Conservation (phyloP, 2,888 invertebrate species). For the Clusia tigrina region DNA sequence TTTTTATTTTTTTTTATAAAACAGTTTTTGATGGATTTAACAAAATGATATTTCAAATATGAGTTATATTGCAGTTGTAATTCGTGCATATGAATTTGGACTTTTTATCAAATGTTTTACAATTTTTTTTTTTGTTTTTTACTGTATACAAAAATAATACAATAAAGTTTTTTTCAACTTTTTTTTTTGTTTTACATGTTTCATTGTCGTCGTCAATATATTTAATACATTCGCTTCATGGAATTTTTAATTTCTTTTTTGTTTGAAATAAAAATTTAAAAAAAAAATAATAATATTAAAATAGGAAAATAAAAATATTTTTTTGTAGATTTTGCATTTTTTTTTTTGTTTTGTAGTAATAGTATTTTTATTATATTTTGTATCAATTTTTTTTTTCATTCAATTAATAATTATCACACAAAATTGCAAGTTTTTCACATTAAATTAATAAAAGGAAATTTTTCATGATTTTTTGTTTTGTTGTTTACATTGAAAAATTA, state of each 20-base stretch:
- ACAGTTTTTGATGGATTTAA: slow-evolving; percentile 24
- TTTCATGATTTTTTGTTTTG: not conserved
- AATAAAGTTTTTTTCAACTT: slow-evolving; percentile 17
- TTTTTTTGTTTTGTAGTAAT: slow-evolving; percentile 26
- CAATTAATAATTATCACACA: slow-evolving; percentile 59
- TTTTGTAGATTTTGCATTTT: slow-evolving; percentile 6
- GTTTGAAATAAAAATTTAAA: slow-evolving; percentile 4
- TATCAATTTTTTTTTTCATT: slow-evolving; percentile 30
- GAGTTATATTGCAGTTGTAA: slow-evolving; percentile 38
- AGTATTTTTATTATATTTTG: slow-evolving; percentile 24
- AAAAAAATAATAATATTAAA: not conserved
- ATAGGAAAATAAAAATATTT: not conserved
- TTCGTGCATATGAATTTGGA: slow-evolving; percentile 8
- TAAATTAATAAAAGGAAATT: slow-evolving; percentile 42
- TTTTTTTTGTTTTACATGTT: slow-evolving; percentile 33
- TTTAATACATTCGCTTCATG: slow-evolving; percentile 11
- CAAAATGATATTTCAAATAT: slow-evolving; percentile 33
- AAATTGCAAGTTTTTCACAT: slow-evolving; percentile 60
- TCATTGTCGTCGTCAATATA: slow-evolving; percentile 16
- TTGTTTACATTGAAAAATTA: slow-evolving; percentile 35
- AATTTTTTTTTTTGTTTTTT: slow-evolving; percentile 33
- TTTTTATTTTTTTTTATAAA: slow-evolving; percentile 23
- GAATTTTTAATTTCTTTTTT: slow-evolving; percentile 35
- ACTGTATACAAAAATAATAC: slow-evolving; percentile 31
- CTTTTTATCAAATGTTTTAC: slow-evolving; percentile 28